Base-by-base conservation (phyloP, 2,113 vertebrate species). In the Origma solitaria region DNA sequence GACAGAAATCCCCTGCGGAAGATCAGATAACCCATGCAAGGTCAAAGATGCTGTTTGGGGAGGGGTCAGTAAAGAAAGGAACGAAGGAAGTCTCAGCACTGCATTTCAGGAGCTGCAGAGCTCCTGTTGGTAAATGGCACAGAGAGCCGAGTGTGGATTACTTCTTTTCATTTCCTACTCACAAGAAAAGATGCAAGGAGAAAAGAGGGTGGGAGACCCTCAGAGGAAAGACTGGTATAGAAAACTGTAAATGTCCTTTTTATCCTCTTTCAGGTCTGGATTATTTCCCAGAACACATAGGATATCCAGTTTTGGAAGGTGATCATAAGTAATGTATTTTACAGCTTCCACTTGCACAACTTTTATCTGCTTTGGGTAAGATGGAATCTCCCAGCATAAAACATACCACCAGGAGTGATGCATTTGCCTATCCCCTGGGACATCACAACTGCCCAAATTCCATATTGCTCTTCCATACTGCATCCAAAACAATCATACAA, bases 311-410 rank as follows among this genome's bases (percentile, higher is more conserved):
- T 47, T 20, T 47, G 45, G 22, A 21, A 22, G 4, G 11, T 69
- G 53, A 88, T 27, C 96, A 97, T 97, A 78, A 96, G 96, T 38
- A 35, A 28, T 10, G 21, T 5, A 7, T 54, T 54, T 38, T 15
- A 33, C 10, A 13, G 5, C 17, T 56, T 47, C 22, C 7, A 8
- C 30, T 9, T 35, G 8, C 15, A 27, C 9, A 28, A 1, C 13
- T 45, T 61, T 25, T 12, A 30, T 0, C 11, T 17, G 1, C 10
- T 24, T 22, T 15, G 33, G 42, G 27, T 8, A 50, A 49, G 16
- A 37, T 0, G 6, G 51, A 49, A 27, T 21, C 23, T 22, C 47
- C 8, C 13, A 37, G 27, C 30, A 23, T 4, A 56, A 68, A 44
- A 77, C 33, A 84, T 45, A 40, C 8, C 33, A 21, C 12, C 19